Percentiles rank a stretch among this genome's conserved stretches.
phyloP scores from a whole-genome alignment of 2,888 invertebrate genomes.

The Drosophila lacicola region DNA sequence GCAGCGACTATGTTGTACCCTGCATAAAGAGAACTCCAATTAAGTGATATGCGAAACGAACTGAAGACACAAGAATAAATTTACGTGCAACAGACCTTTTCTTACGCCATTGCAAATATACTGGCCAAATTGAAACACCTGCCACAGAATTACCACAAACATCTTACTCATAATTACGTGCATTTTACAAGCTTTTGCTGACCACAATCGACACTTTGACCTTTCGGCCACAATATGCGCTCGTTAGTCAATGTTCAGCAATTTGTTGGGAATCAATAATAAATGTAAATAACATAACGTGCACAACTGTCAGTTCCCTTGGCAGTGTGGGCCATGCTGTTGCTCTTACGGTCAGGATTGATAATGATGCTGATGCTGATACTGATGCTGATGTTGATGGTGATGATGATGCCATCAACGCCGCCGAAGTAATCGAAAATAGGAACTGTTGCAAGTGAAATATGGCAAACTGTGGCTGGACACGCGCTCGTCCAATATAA shows the following conservation, averaged over 20 bases:
- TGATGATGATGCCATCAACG: conserved; percentile 43
- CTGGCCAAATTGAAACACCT: background rate
- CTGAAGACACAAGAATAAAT: too few species aligned
- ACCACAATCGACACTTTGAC: conserved; percentile 56
- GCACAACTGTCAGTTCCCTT: conserved; percentile 8
- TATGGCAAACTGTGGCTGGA: conserved; percentile 56
- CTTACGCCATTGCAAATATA: background rate
- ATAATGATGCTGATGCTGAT: conserved; percentile 5
- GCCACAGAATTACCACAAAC: background rate
- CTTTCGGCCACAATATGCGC: conserved; percentile 72
- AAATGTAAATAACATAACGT: conserved; percentile 76
- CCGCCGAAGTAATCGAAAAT: conserved; percentile 48
- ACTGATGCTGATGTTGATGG: conserved; percentile 26
- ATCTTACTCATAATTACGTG: conserved; percentile 47
- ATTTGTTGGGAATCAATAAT: conserved; percentile 76
- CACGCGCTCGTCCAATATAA: conserved; percentile 63
- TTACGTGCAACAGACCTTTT: background rate
- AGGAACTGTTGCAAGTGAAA: conserved; percentile 58
- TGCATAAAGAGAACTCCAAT: background rate
- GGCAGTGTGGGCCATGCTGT: conserved; percentile 1
- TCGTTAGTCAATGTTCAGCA: conserved; percentile 73
- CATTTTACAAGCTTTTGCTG: conserved; percentile 26
- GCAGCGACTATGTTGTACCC: conserved; percentile 25
- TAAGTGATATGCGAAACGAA: too few species aligned
- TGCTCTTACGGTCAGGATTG: conserved; percentile 6